Evolutionary conservation across 2,888 invertebrate genomes (phyloP), one percentile per base, ranked within the genome.

Genomic region (Brachypalpus laphriformis): DNA sequence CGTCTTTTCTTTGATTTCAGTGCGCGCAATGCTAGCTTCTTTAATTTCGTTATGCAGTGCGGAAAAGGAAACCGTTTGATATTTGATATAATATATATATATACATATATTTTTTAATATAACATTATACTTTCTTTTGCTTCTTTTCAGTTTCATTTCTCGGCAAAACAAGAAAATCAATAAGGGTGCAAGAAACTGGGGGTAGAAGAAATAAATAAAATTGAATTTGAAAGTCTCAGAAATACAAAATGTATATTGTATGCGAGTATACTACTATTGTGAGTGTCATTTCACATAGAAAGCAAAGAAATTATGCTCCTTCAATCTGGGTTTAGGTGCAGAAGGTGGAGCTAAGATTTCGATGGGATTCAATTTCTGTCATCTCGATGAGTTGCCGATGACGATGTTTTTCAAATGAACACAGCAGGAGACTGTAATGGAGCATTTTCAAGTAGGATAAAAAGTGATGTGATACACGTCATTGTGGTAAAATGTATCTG

Each of bases 1-100:
- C 25, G 25, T 20, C 8, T 57, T 71, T 68, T 22, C 61, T 70
- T 77, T 77, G 77, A 77, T 77, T 77, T 77, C 34, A 14, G 11
- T 54, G 61, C 61, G 22, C 25, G 25, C 0, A 37, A 20, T 22
- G 54, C n/a, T 37, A 20, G 51, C 63, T 51, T 45, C 45, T 34
- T 70, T 77, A 70, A 77, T 61, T 70, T 61, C 59, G 68, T 40
- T 34, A 40, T 51, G 18, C 68, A 42, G 59, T 20, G 20, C 37
- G 54, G 54, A 68, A 61, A 61, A 54, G 31, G 54, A 54, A 59
- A 61, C 31, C 34, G 37, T 56, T 57, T 65, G 63, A 71, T 65
- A 65, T 65, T 57, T 70, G 61, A 65, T 78, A 57, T 78, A n/a
- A n/a, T 68, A 34, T 34, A 11, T 11, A 31, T 31, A 31, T 5